phyloP scores from a whole-genome alignment of 2,797 vertebrate species.

The Gallinago solitaria region DNA sequence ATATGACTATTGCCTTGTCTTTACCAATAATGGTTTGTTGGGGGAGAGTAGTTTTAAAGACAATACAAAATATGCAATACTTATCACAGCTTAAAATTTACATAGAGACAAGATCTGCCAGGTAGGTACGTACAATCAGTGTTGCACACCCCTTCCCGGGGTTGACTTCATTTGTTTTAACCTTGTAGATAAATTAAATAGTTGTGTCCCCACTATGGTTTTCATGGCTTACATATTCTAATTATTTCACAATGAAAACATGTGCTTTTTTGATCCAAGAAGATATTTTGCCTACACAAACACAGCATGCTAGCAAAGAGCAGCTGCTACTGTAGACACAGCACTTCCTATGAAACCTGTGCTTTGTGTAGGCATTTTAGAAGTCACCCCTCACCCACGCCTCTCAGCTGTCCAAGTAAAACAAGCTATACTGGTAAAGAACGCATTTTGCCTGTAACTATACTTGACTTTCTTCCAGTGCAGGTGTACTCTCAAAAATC shows the following conservation, averaged over 20 bases:
- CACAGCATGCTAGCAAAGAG: not conserved
- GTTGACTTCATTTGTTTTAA: not conserved
- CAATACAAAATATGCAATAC: not conserved
- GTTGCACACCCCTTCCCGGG: not conserved
- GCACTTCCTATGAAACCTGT: not conserved
- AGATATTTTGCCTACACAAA: not conserved
- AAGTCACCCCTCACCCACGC: not conserved
- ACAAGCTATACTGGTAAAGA: constrained; percentile 46
- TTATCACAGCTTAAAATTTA: not conserved
- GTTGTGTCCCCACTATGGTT: not conserved
- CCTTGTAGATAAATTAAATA: not conserved
- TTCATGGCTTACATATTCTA: not conserved
- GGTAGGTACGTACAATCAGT: not conserved
- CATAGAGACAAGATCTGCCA: not conserved
- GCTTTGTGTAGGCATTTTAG: not conserved
- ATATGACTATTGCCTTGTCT: not conserved
- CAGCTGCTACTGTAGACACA: not conserved
- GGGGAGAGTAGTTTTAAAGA: not conserved
- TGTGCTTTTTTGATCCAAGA: not conserved
- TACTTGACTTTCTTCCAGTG: constrained; percentile 42
- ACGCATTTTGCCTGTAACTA: constrained; percentile 20
- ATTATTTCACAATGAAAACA: not conserved
- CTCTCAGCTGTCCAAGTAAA: constrained; percentile 26
- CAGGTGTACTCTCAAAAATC: constrained; percentile 52
- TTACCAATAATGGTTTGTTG: not conserved